Conservation (phyloP, 2,888 invertebrate genomes). For the Nowickia ferox region DNA sequence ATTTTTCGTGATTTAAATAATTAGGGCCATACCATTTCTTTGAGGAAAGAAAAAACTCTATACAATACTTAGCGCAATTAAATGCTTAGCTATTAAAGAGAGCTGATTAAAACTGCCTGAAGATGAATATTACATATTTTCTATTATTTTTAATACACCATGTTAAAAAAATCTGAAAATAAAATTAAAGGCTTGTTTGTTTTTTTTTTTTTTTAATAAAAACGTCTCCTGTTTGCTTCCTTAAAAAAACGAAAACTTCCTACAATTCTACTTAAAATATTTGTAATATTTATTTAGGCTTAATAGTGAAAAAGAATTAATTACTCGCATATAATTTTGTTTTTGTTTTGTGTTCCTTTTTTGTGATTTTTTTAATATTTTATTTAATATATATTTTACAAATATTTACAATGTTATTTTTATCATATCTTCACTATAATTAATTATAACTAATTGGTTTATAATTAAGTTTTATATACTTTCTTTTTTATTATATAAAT, state of each 20-base stretch:
- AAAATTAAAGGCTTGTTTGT: constrained; percentile 59
- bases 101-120: too few relatives aligned
- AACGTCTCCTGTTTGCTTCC: constrained; percentile 15
- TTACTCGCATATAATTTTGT: constrained; percentile 18
- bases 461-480: background rate
- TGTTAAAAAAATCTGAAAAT: background rate
- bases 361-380: constrained; percentile 43
- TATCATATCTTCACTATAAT: constrained; percentile 49
- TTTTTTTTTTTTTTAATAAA: constrained; percentile 64
- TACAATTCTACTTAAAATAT: constrained; percentile 44
- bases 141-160: background rate
- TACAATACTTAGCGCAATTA: too few relatives aligned
- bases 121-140: background rate
- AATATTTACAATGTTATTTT: constrained; percentile 69
- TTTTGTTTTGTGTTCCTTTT: constrained; percentile 47
- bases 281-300: background rate
- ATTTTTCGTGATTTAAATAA: too few relatives aligned
- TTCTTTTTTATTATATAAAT: constrained; percentile 35
- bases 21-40: too few relatives aligned
- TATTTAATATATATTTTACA: constrained; percentile 71
- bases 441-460: constrained; percentile 49
- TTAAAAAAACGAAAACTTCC: constrained; percentile 43
- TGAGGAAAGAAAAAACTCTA: too few relatives aligned
- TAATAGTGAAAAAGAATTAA: constrained; percentile 44
- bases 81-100: too few relatives aligned